A percentile compares a stretch with the other conserved stretches of the same genome.
phyloP scores from a whole-genome alignment of 2,888 invertebrate genomes.

The Drosophila dives region DNA sequence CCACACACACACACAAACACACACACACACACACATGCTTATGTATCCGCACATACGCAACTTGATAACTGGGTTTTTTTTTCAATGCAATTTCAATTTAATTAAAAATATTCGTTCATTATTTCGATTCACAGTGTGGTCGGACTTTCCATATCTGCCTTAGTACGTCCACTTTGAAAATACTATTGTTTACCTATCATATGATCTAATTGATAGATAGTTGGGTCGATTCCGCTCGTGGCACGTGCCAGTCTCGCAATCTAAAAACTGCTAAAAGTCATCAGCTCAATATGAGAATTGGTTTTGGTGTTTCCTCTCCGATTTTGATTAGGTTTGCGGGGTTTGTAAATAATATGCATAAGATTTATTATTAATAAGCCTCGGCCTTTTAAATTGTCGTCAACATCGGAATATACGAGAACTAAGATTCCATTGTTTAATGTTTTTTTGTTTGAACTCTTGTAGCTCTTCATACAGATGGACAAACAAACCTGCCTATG shows the following conservation, averaged over 20 bases:
- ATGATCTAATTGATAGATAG: constrained; percentile 49
- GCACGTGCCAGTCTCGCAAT: constrained; percentile 27
- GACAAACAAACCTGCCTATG: background rate
- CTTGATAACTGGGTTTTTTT: constrained; percentile 12
- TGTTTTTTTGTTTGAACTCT: too few relatives aligned
- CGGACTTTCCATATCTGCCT: constrained; percentile 9
- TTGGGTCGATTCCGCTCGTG: constrained; percentile 12
- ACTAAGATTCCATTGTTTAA: too few relatives aligned
- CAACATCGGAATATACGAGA: too few relatives aligned
- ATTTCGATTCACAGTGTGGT: background rate
- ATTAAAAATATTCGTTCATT: constrained; percentile 37
- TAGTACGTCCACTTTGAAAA: background rate
- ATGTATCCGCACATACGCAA: background rate
- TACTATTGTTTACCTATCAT: constrained; percentile 20
- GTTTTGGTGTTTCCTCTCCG: background rate
- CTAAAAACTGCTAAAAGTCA: background rate
- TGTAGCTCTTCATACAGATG: background rate
- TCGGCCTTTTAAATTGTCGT: too few relatives aligned
- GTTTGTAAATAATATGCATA: too few relatives aligned
- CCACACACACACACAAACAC: background rate
- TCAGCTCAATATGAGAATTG: background rate
- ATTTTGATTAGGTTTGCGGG: too few relatives aligned
- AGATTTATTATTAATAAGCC: too few relatives aligned
- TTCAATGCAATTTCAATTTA: constrained; percentile 28
- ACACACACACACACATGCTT: background rate